Base-by-base conservation (phyloP, 2,888 invertebrate species). In the Tenthredo scrophulariae region DNA sequence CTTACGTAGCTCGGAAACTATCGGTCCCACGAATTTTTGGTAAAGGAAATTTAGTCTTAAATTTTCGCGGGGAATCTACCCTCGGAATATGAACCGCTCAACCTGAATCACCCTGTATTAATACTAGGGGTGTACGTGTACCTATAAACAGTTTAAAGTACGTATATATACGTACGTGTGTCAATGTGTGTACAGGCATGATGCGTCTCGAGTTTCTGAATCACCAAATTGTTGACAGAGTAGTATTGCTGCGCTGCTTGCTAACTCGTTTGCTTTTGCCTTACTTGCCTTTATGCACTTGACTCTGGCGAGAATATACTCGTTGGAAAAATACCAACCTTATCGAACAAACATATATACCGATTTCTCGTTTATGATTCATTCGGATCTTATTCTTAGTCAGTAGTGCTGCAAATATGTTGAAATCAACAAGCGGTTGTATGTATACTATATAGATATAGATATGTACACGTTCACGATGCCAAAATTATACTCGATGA, bases 271-370 rank as follows among this genome's bases (percentile, higher is more conserved):
- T 54, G n/a, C 54, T 54, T 54, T 54, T 0, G 54, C 54, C 54
- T n/a, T 54, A n/a, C 7, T 54, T 54, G n/a, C 54, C 50, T 50
- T 50, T 7, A n/a, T 54, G 46, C 26, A 43, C 75, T 75, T 26
- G 43, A 26, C 40, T n/a, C 15, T n/a, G 13, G 5, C 4, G 18
- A 72, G 22, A 15, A 22, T 15, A 46, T 22, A 74, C 77, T 29
- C 15, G 54, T 77, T 77, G 29, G 77, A 77, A 77, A 77, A 77
- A 77, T 77, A 77, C 77, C 77, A 77, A 77, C 33, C 15, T 77
- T 77, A 77, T 77, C 77, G 18, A n/a, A 54, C 54, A 26, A 67
- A 67, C 33, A 33, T 67, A 18, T 4, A 33, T 15, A 6, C 2
- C n/a, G 10, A n/a, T 33, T 29, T 54, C 29, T 54, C 5, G 18